Evolutionary conservation across 2,888 invertebrate genomes (phyloP).

Genomic region (Lysandra bellargus): DNA sequence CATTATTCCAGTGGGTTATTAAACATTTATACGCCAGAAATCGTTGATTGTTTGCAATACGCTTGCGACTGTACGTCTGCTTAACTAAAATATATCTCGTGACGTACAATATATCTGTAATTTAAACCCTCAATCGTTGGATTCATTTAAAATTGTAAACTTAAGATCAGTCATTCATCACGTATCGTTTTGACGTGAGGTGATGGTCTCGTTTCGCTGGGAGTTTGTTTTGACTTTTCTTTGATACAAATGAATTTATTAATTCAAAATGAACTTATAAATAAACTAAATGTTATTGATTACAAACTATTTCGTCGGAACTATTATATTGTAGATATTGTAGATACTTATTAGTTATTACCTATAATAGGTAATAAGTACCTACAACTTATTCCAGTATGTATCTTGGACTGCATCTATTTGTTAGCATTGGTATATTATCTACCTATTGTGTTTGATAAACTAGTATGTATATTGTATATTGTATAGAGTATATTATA

Average conservation of each 20-base stretch:
- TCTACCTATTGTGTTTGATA: too few relatives aligned
- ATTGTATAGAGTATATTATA: too few relatives aligned
- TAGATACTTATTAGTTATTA: too few relatives aligned
- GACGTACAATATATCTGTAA: conserved; percentile 56
- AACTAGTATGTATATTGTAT: too few relatives aligned
- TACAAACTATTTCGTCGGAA: too few relatives aligned
- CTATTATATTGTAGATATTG: too few relatives aligned
- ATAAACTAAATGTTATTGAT: background rate
- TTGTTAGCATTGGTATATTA: too few relatives aligned
- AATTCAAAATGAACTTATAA: background rate
- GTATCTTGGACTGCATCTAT: too few relatives aligned
- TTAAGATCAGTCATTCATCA: conserved; percentile 57
- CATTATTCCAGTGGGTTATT: conserved; percentile 48
- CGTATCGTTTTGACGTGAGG: conserved; percentile 41
- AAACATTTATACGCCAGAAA: conserved; percentile 54
- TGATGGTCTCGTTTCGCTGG: conserved; percentile 43
- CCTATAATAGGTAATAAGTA: too few relatives aligned
- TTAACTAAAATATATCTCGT: conserved; percentile 56
- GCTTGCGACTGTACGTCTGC: conserved; percentile 42
- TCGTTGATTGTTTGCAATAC: conserved; percentile 50
- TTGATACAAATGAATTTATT: background rate
- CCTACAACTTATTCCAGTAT: too few relatives aligned
- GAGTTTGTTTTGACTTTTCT: conserved; percentile 10
- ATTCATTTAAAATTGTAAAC: conserved; percentile 65
- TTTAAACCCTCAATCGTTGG: conserved; percentile 60